phyloP scores from a whole-genome alignment of 2,888 invertebrate species.

The Pinctada fucata region DNA sequence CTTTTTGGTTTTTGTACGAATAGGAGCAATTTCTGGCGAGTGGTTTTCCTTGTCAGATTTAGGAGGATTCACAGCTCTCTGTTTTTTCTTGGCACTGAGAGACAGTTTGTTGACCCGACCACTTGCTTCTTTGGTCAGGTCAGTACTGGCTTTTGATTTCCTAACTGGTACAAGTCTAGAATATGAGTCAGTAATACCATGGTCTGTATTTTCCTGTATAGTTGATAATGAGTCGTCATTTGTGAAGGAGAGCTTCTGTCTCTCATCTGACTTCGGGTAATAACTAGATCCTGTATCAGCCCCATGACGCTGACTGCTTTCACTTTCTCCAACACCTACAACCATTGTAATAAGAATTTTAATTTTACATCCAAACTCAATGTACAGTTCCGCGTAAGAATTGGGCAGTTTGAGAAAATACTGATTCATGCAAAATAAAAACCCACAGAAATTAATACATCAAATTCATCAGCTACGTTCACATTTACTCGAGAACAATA shows the following conservation, averaged over 20 bases:
- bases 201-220: neutral
- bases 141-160: conserved; percentile 31
- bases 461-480: too few relatives aligned
- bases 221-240: neutral
- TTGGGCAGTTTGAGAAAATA: too few relatives aligned
- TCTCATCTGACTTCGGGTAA: too few relatives aligned
- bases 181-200: neutral
- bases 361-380: too few relatives aligned
- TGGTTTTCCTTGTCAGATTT: neutral
- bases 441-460: too few relatives aligned
- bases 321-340: too few relatives aligned
- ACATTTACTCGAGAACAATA: too few relatives aligned
- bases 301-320: too few relatives aligned
- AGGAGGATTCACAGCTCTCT: neutral
- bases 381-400: too few relatives aligned
- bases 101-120: neutral
- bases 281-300: too few relatives aligned
- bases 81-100: neutral
- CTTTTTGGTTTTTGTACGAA: neutral
- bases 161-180: conserved; percentile 11
- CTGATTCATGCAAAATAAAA: too few relatives aligned
- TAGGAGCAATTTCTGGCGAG: neutral
- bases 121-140: conserved; percentile 23
- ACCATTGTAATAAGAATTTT: too few relatives aligned
- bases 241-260: neutral